Percentiles rank a stretch among this genome's conserved stretches.
Evolutionary conservation across 2,797 vertebrate species (phyloP).

Genomic region (Microctenopoma stevenorrisi): DNA sequence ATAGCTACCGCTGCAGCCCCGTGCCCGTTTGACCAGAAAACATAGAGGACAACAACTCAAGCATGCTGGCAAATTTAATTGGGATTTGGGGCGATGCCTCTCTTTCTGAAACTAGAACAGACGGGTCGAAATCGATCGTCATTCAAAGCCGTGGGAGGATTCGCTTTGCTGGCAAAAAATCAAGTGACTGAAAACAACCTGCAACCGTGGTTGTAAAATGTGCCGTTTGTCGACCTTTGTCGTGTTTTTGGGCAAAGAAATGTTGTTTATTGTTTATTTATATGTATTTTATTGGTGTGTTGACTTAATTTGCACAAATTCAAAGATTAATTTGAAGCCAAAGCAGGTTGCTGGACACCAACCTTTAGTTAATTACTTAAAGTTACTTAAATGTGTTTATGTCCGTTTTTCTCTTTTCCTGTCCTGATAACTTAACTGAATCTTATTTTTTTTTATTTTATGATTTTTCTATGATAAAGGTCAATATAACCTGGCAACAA

Average conservation of each 20-base stretch:
- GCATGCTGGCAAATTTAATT: constrained; percentile 36
- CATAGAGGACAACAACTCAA: constrained; percentile 24
- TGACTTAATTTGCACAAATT: neutral
- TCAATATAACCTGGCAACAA: too few species aligned
- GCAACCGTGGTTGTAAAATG: neutral
- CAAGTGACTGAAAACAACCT: neutral
- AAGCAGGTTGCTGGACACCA: too few species aligned
- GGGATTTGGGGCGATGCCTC: constrained; percentile 26
- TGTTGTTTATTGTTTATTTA: too few species aligned
- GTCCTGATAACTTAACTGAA: too few species aligned
- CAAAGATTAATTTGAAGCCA: neutral
- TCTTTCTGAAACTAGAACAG: constrained; percentile 26
- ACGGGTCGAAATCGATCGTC: constrained; percentile 24
- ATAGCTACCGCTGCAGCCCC: constrained; percentile 24
- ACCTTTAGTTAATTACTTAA: too few species aligned
- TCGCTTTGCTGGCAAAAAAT: constrained; percentile 7
- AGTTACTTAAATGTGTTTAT: too few species aligned
- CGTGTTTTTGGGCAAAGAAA: neutral
- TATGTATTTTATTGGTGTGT: neutral
- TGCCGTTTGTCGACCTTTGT: neutral
- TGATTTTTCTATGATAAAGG: too few species aligned
- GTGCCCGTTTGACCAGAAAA: constrained; percentile 44
- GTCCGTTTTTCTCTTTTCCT: too few species aligned
- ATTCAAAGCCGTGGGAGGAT: neutral
- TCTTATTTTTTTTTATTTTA: too few species aligned